phyloP scores from a whole-genome alignment of 2,113 vertebrate genomes.

The Helogale parvula region DNA sequence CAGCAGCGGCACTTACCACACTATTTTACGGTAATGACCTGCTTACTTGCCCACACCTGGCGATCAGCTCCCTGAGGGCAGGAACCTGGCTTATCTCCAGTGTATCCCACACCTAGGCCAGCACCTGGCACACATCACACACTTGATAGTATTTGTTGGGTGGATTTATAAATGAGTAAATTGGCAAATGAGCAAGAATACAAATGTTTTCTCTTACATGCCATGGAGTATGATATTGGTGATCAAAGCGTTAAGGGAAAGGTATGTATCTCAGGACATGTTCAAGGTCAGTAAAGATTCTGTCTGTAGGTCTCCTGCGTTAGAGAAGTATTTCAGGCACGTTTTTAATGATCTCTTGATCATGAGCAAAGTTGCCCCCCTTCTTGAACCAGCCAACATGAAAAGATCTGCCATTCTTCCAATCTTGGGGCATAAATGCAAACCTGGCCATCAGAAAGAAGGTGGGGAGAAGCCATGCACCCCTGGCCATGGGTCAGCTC shows the following conservation, averaged over 20 bases:
- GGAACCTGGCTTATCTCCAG: neutral
- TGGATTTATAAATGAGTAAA: neutral
- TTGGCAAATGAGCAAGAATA: neutral
- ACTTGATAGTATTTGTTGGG: neutral
- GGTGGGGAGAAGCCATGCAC: neutral
- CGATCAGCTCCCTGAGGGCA: neutral
- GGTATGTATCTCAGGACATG: rapidly evolving
- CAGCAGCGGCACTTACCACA: rapidly evolving
- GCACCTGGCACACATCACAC: neutral
- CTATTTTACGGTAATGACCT: neutral
- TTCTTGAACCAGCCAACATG: neutral
- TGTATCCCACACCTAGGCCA: neutral
- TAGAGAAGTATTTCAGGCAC: neutral
- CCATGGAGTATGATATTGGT: no score
- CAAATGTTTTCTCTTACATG: no score
- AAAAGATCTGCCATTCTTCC: neutral
- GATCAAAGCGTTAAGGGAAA: neutral
- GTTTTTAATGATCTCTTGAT: neutral
- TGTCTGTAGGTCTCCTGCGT: neutral
- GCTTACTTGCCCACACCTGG: neutral
- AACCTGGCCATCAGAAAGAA: neutral
- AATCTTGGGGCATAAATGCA: neutral
- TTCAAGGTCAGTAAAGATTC: neutral
- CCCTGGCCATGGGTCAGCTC: neutral
- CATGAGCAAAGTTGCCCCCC: neutral